These are phyloP conservation scores for Lophius piscatorius DNA, from an alignment of 2,113 vertebrate genomes.

Conservation along the genomic window DNA sequence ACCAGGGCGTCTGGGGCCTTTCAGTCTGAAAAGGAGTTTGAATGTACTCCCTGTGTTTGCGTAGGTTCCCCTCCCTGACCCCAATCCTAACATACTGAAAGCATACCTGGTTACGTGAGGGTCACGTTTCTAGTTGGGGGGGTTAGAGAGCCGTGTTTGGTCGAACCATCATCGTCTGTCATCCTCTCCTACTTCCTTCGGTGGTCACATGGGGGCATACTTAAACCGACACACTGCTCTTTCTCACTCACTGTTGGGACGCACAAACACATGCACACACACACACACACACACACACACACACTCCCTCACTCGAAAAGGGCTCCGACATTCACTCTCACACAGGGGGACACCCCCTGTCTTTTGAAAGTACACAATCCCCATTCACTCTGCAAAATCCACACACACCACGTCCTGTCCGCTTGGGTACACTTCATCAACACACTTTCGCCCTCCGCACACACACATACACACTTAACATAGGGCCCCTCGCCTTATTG, in stretches of 20 bases:
- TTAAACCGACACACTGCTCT: conserved; percentile 63
- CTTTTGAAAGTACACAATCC: conserved; percentile 72
- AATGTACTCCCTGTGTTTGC: no score
- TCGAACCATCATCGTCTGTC: neutral
- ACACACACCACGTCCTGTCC: conserved; percentile 73
- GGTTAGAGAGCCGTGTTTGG: no score
- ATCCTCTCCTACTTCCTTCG: conserved; percentile 51
- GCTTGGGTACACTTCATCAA: conserved; percentile 68
- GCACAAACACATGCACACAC: conserved; percentile 26
- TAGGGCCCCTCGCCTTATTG: conserved; percentile 59
- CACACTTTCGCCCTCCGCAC: conserved; percentile 41
- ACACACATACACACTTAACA: conserved; percentile 46
- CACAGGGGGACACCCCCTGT: conserved; percentile 52
- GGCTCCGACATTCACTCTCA: conserved; percentile 59
- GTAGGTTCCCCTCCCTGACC: no score
- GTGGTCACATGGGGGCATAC: conserved; percentile 78
- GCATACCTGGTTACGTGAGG: no score
- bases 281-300: conserved; percentile 22
- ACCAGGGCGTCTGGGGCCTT: no score
- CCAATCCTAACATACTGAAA: no score
- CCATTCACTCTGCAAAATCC: conserved; percentile 75
- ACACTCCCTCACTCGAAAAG: conserved; percentile 45
- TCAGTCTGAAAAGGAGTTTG: no score
- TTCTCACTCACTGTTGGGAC: conserved; percentile 45
- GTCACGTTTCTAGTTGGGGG: no score